A percentile compares a stretch with the other conserved stretches of the same genome.
Conservation (phyloP, 2,113 vertebrate genomes). For the Albula glossodonta region DNA sequence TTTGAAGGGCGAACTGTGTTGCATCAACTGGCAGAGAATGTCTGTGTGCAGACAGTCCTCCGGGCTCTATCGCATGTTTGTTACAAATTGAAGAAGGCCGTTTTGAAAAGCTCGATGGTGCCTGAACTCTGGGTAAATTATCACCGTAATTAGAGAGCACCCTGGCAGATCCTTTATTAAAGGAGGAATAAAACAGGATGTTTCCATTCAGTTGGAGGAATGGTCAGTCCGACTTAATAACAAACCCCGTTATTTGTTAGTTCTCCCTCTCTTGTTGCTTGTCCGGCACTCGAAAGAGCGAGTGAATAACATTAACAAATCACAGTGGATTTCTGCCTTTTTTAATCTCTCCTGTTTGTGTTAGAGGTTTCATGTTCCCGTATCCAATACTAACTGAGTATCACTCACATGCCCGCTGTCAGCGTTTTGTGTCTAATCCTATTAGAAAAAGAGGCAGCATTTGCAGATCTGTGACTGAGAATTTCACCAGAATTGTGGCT, state of each 20-base stretch:
- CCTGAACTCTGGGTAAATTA: constrained; percentile 21
- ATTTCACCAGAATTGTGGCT: background rate
- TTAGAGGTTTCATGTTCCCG: background rate
- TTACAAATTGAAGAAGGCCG: background rate
- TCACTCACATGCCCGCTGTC: background rate
- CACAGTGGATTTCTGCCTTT: constrained; percentile 7
- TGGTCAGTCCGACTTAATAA: constrained; percentile 17
- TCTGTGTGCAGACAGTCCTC: background rate
- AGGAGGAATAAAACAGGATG: constrained; percentile 24
- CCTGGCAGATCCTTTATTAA: constrained; percentile 33
- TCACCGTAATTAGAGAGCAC: constrained; percentile 22
- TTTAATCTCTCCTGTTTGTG: background rate
- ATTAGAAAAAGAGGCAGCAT: constrained; percentile 19
- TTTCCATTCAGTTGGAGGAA: background rate
- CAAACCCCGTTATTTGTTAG: constrained; percentile 2
- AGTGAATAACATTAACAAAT: constrained; percentile 21
- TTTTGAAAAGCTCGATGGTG: background rate
- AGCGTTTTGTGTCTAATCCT: background rate
- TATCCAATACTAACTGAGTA: background rate
- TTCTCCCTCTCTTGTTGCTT: background rate
- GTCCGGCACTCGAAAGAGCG: background rate
- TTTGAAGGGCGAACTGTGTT: background rate
- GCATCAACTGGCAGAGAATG: background rate
- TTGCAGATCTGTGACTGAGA: background rate
- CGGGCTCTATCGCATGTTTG: background rate